Evolutionary conservation across 2,888 invertebrate species (phyloP), one percentile per base, ranked within the genome.

Genomic region (Eulithis prunata): DNA sequence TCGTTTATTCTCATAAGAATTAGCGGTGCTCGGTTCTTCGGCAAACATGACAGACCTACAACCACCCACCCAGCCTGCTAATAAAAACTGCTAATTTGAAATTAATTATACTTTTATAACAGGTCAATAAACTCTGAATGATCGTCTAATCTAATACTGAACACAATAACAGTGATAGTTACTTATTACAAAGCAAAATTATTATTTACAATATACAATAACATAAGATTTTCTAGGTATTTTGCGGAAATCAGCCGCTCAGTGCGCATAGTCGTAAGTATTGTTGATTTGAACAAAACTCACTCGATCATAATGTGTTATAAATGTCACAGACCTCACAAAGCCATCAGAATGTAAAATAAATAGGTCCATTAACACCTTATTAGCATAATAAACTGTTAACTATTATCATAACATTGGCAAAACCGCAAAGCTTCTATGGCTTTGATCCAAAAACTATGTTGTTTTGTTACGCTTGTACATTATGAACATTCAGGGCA

Each of bases 401-500:
- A 62, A 56, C 0, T 55, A 66, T 54, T 59, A 66, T 66, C 63
- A 68, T 61, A 68, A 57, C 57, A 64, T 54, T 57, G 56, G 56
- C 53, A 21, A 43, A 62, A 58, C 36, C 57, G 57, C 57, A 63
- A 52, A 53, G 13, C 43, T 32, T 57, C 52, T 67, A 36, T 67
- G 60, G 67, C 63, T 49, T 36, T 32, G 36, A 61, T 67, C 67
- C 59, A 67, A 60, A 21, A 47, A 47, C 47, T 49, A 49, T 49
- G 21, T 21, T n/a, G 41, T 32, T 32, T 21, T n/a, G 41, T 32
- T 32, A 32, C 4, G 6, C 32, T 41, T 10, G 5, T 41, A 8
- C 41, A 11, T 41, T 3, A 32, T 41, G 8, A 11, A 41, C 41
- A 41, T 41, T 41, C 41, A 41, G 41, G 32, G 32, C 4, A 32